These are phyloP conservation scores for Poeciliopsis gracilis DNA, from an alignment of 2,797 vertebrate species.

Conservation along the genomic window DNA sequence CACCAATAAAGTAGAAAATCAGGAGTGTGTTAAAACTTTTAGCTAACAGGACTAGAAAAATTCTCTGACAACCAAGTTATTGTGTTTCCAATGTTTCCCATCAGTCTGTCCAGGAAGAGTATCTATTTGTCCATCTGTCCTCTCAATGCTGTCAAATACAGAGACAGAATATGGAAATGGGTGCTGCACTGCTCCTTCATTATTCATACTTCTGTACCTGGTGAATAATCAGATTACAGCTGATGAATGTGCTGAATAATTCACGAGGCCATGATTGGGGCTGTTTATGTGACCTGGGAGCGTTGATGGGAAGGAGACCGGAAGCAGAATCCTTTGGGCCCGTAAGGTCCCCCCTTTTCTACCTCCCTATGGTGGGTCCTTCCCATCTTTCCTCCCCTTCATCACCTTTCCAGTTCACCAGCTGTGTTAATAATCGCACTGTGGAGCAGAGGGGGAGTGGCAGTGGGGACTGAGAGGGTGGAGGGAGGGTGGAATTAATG, in stretches of 20 bases:
- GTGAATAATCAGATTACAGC: slow-evolving; percentile 82
- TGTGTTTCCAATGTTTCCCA: background rate
- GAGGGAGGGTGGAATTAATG: slow-evolving; percentile 1
- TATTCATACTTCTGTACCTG: slow-evolving; percentile 75
- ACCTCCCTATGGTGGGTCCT: slow-evolving; percentile 2
- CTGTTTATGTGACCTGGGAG: slow-evolving; percentile 41
- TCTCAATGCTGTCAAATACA: slow-evolving; percentile 20
- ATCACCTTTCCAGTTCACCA: slow-evolving; percentile 37
- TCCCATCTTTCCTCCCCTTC: slow-evolving; percentile 10
- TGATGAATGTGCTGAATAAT: slow-evolving; percentile 82
- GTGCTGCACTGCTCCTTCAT: slow-evolving; percentile 68
- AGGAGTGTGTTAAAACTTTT: background rate
- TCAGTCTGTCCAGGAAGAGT: slow-evolving; percentile 9
- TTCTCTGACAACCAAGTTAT: background rate
- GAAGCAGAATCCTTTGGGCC: slow-evolving; percentile 41
- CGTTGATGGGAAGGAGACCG: slow-evolving; percentile 7
- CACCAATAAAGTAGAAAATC: background rate
- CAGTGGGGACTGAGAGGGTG: background rate
- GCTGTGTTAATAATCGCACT: slow-evolving; percentile 43
- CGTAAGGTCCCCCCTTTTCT: slow-evolving; percentile 22
- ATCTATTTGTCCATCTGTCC: slow-evolving; percentile 48
- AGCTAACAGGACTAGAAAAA: background rate
- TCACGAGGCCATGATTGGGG: slow-evolving; percentile 77
- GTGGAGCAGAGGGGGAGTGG: background rate
- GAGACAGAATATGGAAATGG: slow-evolving; percentile 63